Conservation (phyloP, 2,888 invertebrate species). For the Amblyjoppa proteus region DNA sequence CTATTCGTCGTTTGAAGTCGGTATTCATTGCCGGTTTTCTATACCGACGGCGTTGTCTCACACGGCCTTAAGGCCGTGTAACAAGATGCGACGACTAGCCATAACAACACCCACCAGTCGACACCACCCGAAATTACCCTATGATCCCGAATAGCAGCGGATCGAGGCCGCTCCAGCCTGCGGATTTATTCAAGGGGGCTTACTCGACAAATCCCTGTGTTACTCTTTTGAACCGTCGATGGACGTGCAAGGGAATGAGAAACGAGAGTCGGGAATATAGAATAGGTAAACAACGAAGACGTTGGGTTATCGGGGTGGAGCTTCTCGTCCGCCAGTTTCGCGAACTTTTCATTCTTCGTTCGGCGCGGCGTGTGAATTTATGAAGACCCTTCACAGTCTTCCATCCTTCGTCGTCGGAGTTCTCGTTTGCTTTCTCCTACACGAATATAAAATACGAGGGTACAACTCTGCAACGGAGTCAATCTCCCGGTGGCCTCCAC, state of each 20-base stretch:
- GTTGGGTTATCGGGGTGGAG: neutral
- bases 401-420: neutral
- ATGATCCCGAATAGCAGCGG: neutral
- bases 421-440: conserved; percentile 21
- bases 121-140: neutral
- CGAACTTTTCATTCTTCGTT: conserved; percentile 21
- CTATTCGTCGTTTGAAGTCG: neutral
- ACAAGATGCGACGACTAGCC: neutral
- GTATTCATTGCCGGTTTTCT: neutral
- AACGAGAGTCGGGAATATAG: neutral
- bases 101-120: neutral
- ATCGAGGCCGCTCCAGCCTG: neutral
- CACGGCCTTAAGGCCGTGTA: neutral
- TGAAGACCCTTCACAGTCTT: conserved; percentile 30
- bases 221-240: conserved; percentile 8
- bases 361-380: conserved; percentile 40
- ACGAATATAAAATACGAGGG: conserved; percentile 34
- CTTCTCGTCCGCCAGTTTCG: conserved; percentile 31
- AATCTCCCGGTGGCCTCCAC: neutral
- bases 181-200: conserved; percentile 4
- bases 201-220: neutral
- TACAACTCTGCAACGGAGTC: conserved; percentile 21
- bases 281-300: neutral
- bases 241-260: conserved; percentile 1
- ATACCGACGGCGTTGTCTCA: too few species aligned